Percentiles rank a stretch among this genome's conserved stretches.
phyloP scores from a whole-genome alignment of 2,113 vertebrate species.

The Orthonyx spaldingii region DNA sequence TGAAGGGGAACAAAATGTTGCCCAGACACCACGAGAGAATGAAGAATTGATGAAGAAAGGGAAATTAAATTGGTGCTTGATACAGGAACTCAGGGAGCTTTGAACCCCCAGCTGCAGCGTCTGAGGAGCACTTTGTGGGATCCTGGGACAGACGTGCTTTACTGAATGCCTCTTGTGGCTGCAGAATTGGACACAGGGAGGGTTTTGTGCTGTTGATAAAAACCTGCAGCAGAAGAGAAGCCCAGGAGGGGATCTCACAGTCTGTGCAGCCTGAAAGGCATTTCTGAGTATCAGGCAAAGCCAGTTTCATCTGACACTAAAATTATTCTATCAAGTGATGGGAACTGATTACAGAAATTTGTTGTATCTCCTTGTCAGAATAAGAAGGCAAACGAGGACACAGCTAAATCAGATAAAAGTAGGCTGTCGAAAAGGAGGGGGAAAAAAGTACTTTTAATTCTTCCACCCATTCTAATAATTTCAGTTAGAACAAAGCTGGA shows the following conservation, averaged over 20 bases:
- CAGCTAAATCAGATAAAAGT: slow-evolving; percentile 28
- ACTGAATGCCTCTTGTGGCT: not conserved
- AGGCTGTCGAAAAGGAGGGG: not conserved
- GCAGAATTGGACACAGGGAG: not conserved
- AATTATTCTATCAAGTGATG: slow-evolving; percentile 25
- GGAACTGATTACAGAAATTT: slow-evolving; percentile 42
- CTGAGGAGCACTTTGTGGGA: not conserved
- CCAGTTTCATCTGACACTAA: not conserved
- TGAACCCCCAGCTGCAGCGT: not conserved
- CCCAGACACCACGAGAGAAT: slow-evolving; percentile 39
- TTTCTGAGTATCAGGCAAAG: slow-evolving; percentile 1
- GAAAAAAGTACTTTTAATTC: not conserved
- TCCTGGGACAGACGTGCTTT: not conserved
- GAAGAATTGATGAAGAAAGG: slow-evolving; percentile 47
- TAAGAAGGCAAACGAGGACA: slow-evolving; percentile 29
- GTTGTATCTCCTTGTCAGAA: slow-evolving; percentile 27
- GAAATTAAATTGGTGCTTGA: slow-evolving; percentile 42
- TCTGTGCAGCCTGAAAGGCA: not conserved
- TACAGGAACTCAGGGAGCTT: not conserved
- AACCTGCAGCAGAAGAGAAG: not conserved
- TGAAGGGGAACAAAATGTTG: slow-evolving; percentile 45
- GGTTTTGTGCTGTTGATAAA: not conserved
- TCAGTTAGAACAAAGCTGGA: not conserved
- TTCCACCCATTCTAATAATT: not conserved
- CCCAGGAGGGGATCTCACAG: not conserved